Percentiles rank a stretch among this genome's conserved stretches.
phyloP scores from a whole-genome alignment of 2,113 vertebrate species.

The Sinosuthora webbiana region DNA sequence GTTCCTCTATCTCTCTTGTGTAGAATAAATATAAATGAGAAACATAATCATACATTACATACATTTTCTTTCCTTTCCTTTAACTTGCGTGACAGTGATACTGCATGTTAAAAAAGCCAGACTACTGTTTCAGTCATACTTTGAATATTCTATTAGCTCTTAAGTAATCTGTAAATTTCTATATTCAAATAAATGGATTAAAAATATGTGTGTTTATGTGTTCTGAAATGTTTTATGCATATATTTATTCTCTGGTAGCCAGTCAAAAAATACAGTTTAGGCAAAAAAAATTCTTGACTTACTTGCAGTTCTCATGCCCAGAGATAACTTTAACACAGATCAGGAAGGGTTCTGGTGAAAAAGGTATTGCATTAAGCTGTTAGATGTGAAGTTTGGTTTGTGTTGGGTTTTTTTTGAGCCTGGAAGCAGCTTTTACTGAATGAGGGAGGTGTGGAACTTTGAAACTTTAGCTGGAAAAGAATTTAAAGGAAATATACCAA shows the following conservation, averaged over 20 bases:
- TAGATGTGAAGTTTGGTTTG: neutral
- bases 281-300: neutral
- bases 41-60: neutral
- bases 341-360: neutral
- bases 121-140: neutral
- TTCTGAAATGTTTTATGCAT: neutral
- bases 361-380: neutral
- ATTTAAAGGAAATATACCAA: neutral
- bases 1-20: neutral
- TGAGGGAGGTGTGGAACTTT: neutral
- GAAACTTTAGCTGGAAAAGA: neutral
- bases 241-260: rapidly evolving
- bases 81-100: neutral
- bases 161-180: neutral
- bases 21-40: neutral
- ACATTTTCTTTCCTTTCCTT: neutral
- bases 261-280: neutral
- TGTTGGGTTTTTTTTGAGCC: rapidly evolving
- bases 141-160: neutral
- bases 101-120: neutral
- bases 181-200: neutral
- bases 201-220: neutral
- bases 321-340: neutral
- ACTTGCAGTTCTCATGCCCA: neutral
- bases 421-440: neutral